Percentiles rank a stretch among this genome's conserved stretches.
Evolutionary conservation across 2,888 invertebrate genomes (phyloP).

Genomic region (Anodontia alba): DNA sequence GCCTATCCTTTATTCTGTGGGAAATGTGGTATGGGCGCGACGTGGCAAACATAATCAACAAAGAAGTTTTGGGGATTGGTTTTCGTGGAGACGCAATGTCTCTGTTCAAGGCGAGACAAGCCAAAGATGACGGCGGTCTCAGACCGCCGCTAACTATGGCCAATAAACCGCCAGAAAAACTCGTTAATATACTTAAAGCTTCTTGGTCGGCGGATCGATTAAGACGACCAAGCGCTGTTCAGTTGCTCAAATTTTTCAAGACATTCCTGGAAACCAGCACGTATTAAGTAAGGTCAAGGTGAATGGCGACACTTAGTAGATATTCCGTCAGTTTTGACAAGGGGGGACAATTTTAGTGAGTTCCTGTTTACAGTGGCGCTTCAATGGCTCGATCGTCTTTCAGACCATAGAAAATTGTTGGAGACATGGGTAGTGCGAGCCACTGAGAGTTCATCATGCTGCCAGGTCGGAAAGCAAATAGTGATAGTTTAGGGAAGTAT

Average conservation of each 20-base stretch:
- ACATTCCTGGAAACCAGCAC: too few relatives aligned
- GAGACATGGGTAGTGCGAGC: too few relatives aligned
- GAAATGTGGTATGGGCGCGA: conserved; percentile 78
- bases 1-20: conserved; percentile 72
- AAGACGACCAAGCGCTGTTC: conserved; percentile 50
- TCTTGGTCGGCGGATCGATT: conserved; percentile 67
- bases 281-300: too few relatives aligned
- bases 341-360: too few relatives aligned
- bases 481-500: too few relatives aligned
- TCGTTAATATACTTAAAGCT: conserved; percentile 58
- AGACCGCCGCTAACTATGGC: conserved; percentile 68
- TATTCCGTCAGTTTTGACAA: too few relatives aligned
- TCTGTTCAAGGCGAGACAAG: conserved; percentile 35
- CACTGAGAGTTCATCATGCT: too few relatives aligned
- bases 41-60: conserved; percentile 66
- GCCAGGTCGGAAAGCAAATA: too few relatives aligned
- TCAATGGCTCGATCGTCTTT: too few relatives aligned
- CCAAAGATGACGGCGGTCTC: conserved; percentile 57
- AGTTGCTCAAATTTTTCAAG: conserved; percentile 36
- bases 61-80: conserved; percentile 25
- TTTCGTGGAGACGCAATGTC: conserved; percentile 50
- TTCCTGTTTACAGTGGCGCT: too few relatives aligned
- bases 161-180: conserved; percentile 65
- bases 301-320: too few relatives aligned
- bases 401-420: too few relatives aligned